Base-by-base conservation (phyloP, 2,888 invertebrate species). In the Ochropleura plecta region DNA sequence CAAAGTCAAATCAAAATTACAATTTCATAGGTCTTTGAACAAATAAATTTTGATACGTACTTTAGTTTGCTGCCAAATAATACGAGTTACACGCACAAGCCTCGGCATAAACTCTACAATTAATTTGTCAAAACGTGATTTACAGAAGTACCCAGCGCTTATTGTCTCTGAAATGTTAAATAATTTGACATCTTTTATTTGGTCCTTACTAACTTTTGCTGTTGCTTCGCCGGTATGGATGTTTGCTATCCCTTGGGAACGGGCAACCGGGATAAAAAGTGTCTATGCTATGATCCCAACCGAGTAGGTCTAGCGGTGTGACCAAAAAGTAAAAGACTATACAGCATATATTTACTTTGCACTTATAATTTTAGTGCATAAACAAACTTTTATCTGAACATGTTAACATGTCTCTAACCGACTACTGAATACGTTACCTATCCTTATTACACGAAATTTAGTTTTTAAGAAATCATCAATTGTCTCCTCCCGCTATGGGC, bases 1-100 rank as follows among this genome's bases (percentile, higher is more conserved):
- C 3, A 16, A 16, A 10, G 0, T n/a, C 14, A 16, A 44, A 18
- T 42, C 18, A n/a, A n/a, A 51, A 57, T 6, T 30, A 12, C 12
- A 18, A 55, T 59, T 71, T 51, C 20, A 20, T 9, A 44, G 3
- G 0, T n/a, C 48, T 6, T 8, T n/a, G 3, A 18, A 51, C 1
- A 30, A 18, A 49, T 6, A 78, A 65, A 55, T 12, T 30, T 9
- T n/a, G n/a, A 10, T 51, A 72, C 81, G 83, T 90, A 95, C 94
- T 96, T 99, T 99, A 0, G 98, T 98, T 90, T 97, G 97, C 92
- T 98, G 98, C 99, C 99, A 99, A 79, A 98, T 95, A n/a, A 97
- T 93, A 77, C 99, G 97, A 0, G 99, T 99, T 4, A 98, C 95
- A 0, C 98, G 97, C 18, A 99, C 97, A n/a, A 99, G 93, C 84